Evolutionary conservation across 2,797 vertebrate genomes (phyloP).

Genomic region (Chiroxiphia lanceolata): DNA sequence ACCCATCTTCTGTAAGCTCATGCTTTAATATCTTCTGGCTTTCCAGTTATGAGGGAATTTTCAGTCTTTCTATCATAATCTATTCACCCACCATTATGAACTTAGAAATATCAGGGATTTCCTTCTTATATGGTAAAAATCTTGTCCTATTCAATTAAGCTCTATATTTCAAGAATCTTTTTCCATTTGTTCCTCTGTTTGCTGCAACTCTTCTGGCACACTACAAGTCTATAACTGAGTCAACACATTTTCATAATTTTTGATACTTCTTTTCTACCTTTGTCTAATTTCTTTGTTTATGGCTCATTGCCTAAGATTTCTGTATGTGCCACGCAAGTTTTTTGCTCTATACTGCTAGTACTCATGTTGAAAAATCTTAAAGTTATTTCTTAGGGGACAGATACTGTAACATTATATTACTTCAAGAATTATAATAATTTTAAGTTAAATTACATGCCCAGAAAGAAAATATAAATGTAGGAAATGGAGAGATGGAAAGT

Average conservation of each 20-base stretch:
- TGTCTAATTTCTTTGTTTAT: not conserved
- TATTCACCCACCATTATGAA: not conserved
- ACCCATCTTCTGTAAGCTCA: not conserved
- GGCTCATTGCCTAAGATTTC: constrained; percentile 22
- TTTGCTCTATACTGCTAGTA: not conserved
- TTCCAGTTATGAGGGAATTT: not conserved
- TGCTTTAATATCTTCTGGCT: not conserved
- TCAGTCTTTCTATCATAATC: not conserved
- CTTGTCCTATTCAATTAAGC: not conserved
- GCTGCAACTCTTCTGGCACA: not conserved
- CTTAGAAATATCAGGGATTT: not conserved
- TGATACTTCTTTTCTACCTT: not conserved
- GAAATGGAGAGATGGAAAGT: not conserved
- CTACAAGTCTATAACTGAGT: not conserved
- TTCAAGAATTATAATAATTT: constrained; percentile 58
- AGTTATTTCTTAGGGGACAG: constrained; percentile 49
- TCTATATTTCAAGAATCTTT: not conserved
- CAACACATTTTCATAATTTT: constrained; percentile 25
- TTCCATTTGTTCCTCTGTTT: constrained; percentile 20
- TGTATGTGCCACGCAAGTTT: not conserved
- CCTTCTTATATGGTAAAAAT: not conserved
- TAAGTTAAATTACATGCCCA: constrained; percentile 61
- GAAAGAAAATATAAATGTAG: constrained; percentile 45
- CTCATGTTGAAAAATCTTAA: constrained; percentile 13
- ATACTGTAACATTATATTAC: constrained; percentile 44